Conservation (phyloP, 2,797 vertebrate species). For the Setipinna tenuifilis region DNA sequence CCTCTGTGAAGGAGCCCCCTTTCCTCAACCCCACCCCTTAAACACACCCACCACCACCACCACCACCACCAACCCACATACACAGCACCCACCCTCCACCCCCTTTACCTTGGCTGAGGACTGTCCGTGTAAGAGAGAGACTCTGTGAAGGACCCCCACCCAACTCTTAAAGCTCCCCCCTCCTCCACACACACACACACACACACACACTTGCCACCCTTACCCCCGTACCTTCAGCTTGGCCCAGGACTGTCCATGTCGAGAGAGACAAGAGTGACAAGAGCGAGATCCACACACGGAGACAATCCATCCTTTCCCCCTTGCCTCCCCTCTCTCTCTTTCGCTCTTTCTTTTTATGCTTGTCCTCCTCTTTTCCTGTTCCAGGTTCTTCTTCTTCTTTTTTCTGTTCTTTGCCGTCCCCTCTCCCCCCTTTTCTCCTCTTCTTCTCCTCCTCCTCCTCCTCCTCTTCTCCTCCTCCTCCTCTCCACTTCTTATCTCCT, state of each 20-base stretch:
- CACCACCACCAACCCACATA: too few relatives aligned
- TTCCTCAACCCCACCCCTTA: too few relatives aligned
- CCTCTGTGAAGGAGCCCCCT: background rate
- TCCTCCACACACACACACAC: background rate
- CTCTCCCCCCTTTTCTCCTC: background rate
- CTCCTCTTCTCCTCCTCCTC: background rate
- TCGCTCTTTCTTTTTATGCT: conserved; percentile 54
- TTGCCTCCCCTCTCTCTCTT: conserved; percentile 38
- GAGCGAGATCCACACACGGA: conserved; percentile 69
- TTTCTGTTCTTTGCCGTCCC: background rate
- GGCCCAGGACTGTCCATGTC: conserved; percentile 61
- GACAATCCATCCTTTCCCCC: conserved; percentile 68
- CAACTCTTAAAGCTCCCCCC: background rate
- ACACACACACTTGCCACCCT: background rate
- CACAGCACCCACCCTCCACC: too few relatives aligned
- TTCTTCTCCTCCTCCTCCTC: background rate
- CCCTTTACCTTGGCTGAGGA: too few relatives aligned
- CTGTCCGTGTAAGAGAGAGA: too few relatives aligned
- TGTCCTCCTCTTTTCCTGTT: background rate
- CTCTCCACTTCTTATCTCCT: conserved; percentile 52
- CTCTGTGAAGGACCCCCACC: too few relatives aligned
- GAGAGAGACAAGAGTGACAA: conserved; percentile 67
- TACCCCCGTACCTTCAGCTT: conserved; percentile 74
- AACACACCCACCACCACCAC: too few relatives aligned
- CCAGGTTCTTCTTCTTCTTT: background rate